Evolutionary conservation across 2,797 vertebrate species (phyloP).

Genomic region (Micrastur ruficollis): DNA sequence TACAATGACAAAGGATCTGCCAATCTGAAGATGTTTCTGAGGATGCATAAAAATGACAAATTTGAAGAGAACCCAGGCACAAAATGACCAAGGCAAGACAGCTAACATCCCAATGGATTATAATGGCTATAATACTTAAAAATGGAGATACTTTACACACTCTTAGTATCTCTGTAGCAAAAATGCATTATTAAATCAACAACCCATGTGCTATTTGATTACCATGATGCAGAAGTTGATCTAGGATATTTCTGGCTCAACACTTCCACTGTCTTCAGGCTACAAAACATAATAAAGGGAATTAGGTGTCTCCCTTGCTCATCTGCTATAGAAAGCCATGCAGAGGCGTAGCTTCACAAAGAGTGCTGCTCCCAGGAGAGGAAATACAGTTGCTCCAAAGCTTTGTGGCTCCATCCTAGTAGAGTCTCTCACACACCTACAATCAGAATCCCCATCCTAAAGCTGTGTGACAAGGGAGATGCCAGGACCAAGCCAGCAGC

Average conservation of each 20-base stretch:
- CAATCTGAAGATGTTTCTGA: not conserved
- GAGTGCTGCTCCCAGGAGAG: not conserved
- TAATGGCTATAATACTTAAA: not conserved
- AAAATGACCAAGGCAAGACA: not conserved
- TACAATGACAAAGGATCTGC: not conserved
- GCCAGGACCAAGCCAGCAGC: not conserved
- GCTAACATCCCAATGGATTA: not conserved
- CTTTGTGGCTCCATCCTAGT: not conserved
- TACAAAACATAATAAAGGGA: slow-evolving; percentile 4
- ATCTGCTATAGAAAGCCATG: not conserved
- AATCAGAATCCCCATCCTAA: not conserved
- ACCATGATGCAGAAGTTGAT: not conserved
- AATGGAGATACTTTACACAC: not conserved
- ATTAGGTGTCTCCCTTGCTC: not conserved
- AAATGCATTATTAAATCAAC: slow-evolving; percentile 5
- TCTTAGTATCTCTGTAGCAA: not conserved
- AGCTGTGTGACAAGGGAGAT: not conserved
- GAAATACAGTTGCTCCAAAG: not conserved
- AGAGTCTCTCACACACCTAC: not conserved
- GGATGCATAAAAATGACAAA: not conserved
- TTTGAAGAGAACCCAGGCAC: not conserved
- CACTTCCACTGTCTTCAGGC: slow-evolving; percentile 25
- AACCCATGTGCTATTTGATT: not conserved
- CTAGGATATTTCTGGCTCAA: slow-evolving; percentile 17
- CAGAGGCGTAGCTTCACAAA: not conserved